Evolutionary conservation across 1,140 invertebrate genomes (phyloP), one percentile per base, ranked within the genome.

Genomic region (Anoplophora glabripennis): DNA sequence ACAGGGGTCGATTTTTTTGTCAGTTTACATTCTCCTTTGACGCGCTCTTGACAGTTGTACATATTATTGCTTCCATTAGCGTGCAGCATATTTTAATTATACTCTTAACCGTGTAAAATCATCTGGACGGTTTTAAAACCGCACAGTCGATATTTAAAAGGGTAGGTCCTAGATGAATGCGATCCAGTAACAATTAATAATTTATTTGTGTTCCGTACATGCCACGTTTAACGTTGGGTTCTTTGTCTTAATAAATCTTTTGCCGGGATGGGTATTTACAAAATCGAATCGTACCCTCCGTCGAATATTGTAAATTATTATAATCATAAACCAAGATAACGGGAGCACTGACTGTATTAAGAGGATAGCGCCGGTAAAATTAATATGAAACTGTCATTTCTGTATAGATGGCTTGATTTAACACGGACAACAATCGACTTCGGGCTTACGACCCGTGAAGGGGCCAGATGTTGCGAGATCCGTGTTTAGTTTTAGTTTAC

Each of bases 371-470:
- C 21, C 42, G 46, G 59, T 64, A 56, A 63, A 59, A 52, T 56
- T 59, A 66, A 68, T 66, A 69, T 68, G 64, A 66, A 68, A 66
- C 64, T 62, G 66, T 68, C 66, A 63, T 28, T 53, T 52, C 35
- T 58, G 47, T 63, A 68, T 59, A 38, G 60, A 33, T 40, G 53
- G 58, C 28, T 54, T 63, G 64, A 68, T 64, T 66, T 64, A 61
- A 60, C 41, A 68, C 59, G 12, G 58, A 59, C 53, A 64, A 61
- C 64, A 65, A 63, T 65, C 49, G 53, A 52, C 41, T 48, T 28
- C 46, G 45, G 40, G 47, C 57, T 66, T 68, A 66, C 64, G 64
- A 61, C 28, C 41, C 66, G 63, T 68, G 66, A 68, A 68, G 63
- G 55, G 59, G 66, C 63, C 66, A 68, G 66, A 68, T 68, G 66